These are phyloP conservation scores for Cherax quadricarinatus DNA, from an alignment of 1,140 invertebrate species.

Conservation along the genomic window DNA sequence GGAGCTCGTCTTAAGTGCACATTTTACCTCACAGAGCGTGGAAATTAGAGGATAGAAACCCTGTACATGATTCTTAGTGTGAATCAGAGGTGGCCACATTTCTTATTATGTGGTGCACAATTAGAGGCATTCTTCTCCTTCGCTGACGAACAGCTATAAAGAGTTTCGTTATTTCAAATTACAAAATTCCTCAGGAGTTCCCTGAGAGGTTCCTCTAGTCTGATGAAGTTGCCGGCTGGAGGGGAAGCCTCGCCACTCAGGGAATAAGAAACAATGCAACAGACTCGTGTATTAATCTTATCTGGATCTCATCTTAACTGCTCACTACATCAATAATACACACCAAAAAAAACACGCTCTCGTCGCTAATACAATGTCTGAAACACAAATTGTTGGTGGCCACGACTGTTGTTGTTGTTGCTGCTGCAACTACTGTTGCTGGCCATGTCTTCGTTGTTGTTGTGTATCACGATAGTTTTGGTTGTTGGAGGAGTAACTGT, in stretches of 20 bases:
- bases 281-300: neutral
- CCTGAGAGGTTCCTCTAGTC: neutral
- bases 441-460: neutral
- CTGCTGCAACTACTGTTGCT: neutral
- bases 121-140: no score
- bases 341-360: neutral
- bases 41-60: no score
- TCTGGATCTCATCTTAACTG: slow-evolving; percentile 4
- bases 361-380: neutral
- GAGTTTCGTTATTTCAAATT: neutral
- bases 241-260: neutral
- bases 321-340: neutral
- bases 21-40: no score
- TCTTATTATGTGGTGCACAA: no score
- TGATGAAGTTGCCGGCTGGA: neutral
- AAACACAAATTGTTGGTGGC: neutral
- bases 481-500: no score
- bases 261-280: neutral
- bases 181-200: neutral
- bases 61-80: no score
- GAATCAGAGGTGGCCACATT: no score
- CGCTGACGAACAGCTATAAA: no score
- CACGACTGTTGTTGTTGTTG: neutral
- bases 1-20: no score
- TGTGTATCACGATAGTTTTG: no score